Evolutionary conservation across 2,113 vertebrate species (phyloP).

Genomic region (Chionomys nivalis): DNA sequence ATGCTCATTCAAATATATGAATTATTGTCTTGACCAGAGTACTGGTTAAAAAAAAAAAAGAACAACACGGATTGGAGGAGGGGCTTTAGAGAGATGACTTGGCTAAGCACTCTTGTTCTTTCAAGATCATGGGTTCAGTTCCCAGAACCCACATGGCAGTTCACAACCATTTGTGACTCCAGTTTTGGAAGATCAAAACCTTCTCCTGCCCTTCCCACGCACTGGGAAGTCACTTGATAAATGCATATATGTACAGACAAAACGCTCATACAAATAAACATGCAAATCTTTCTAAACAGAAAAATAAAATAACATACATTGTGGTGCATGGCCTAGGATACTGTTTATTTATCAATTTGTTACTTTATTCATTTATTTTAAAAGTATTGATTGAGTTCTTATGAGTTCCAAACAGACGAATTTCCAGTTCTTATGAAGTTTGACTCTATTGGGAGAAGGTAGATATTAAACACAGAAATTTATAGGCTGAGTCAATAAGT

Average conservation of each 20-base stretch:
- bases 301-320: neutral
- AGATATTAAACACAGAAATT: slow-evolving; percentile 3
- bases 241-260: neutral
- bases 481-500: neutral
- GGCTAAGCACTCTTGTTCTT: neutral
- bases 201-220: neutral
- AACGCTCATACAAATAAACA: neutral
- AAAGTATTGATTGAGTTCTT: slow-evolving; percentile 24
- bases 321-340: neutral
- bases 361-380: slow-evolving; percentile 27
- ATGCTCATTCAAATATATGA: neutral
- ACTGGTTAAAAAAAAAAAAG: slow-evolving; percentile 28
- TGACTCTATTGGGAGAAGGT: neutral
- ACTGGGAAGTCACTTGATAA: neutral
- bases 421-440: neutral
- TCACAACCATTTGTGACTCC: neutral
- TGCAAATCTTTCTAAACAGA: neutral
- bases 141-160: neutral
- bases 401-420: neutral
- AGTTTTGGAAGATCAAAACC: neutral
- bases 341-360: slow-evolving; percentile 13
- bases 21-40: neutral
- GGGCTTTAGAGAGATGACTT: no score
- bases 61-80: neutral
- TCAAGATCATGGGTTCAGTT: neutral